Evolutionary conservation across 1,140 invertebrate genomes (phyloP), one percentile per base, ranked within the genome.

Genomic region (Drosophila oshimai): DNA sequence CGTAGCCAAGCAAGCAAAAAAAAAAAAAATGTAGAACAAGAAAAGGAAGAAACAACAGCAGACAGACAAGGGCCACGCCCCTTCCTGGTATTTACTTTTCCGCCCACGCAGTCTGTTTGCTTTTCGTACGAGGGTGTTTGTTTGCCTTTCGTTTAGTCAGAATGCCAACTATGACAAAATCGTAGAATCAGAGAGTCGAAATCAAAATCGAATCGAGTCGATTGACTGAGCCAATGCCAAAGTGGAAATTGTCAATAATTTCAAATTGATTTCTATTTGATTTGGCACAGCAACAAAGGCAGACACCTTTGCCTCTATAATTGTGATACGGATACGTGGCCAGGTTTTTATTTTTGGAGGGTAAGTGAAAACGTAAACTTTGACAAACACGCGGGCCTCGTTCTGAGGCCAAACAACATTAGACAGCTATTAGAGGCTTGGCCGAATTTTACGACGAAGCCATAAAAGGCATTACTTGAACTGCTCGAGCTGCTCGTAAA

Each of bases 221-320:
- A 74, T 61, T 76, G 72, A 74, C 69, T 77, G 81, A 81, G 57
- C 74, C 87, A 84, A 62, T 84, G 83, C 69, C 88, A 89, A 44
- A 84, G 72, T 90, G 88, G 81, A 90, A 90, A 90, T 90, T 88
- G 88, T 88, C 88, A 89, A 89, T 89, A 89, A 89, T 89, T 89
- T 89, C 87, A 84, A 90, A 89, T 90, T 90, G 88, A 90, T 90
- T 90, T 90, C 80, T 84, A 65, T 90, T 90, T 89, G 88, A 84
- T 78, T 89, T 89, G 74, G 62, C 87, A 79, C 77, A 79, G 60
- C 73, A 80, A 68, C 57, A 55, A 41, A 34, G 53, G 39, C 60
- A 58, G 15, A 45, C 68, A 86, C 57, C 55, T 54, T 46, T 36
- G 39, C 31, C 33, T 41, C 70, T 58, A 67, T 78, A 84, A 74